Conservation (phyloP, 64 coral and sea anemone genomes). For the Trachythela sp. region DNA sequence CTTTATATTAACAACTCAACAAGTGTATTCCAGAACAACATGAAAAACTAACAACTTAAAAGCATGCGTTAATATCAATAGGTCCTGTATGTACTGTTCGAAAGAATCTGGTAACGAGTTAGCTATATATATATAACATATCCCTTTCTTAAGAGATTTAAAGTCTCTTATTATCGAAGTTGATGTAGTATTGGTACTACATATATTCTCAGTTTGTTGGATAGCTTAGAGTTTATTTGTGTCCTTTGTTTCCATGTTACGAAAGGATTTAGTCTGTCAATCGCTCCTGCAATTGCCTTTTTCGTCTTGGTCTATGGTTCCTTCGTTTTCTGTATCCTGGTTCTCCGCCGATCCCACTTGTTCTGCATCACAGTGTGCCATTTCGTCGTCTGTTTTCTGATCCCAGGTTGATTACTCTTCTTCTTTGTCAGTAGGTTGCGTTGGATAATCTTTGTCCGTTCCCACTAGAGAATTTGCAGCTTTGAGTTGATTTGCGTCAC, state of each 20-base stretch:
- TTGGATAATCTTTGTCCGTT: too few species aligned
- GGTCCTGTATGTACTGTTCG: background rate
- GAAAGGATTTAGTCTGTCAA: background rate
- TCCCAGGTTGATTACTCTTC: background rate
- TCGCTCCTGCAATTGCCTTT: background rate
- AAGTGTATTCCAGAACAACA: too few species aligned
- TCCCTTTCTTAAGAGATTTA: conserved; percentile 23
- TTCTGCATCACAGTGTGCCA: background rate
- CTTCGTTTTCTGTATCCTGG: background rate
- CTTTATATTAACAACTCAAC: too few species aligned
- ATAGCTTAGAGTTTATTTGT: too few species aligned
- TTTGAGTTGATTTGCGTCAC: conserved; percentile 49
- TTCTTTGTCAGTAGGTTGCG: too few species aligned
- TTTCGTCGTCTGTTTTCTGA: background rate
- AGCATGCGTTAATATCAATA: background rate
- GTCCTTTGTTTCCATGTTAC: too few species aligned
- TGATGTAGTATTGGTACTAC: background rate
- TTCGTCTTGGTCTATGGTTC: background rate
- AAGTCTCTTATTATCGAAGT: background rate
- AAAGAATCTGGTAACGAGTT: background rate
- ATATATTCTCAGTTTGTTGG: background rate
- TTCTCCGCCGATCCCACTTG: background rate
- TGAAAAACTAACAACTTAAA: too few species aligned
- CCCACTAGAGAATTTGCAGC: conserved; percentile 18
- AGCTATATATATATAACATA: background rate